Evolutionary conservation across 2,797 vertebrate genomes (phyloP).

Genomic region (Sylvilagus floridanus): DNA sequence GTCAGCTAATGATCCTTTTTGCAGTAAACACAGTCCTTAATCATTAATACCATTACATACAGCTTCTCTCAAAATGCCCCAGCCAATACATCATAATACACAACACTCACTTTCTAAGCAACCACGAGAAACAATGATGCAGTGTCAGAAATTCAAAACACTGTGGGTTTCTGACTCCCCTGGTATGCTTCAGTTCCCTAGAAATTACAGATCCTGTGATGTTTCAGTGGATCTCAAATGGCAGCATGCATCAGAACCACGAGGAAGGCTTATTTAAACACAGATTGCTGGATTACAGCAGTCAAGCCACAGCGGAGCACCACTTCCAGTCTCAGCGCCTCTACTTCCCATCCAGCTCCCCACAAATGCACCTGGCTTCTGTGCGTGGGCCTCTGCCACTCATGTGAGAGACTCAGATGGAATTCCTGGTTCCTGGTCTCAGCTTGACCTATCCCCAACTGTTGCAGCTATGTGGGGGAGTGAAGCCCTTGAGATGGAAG

Average conservation of each 20-base stretch:
- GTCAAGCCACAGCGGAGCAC: too few species aligned
- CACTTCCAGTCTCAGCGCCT: too few species aligned
- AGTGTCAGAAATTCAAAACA: background rate
- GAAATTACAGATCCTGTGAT: background rate
- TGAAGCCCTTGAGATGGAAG: too few species aligned
- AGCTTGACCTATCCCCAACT: too few species aligned
- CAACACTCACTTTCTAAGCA: background rate
- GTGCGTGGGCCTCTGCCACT: too few species aligned
- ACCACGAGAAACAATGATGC: background rate
- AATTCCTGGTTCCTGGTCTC: too few species aligned
- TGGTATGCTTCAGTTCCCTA: background rate
- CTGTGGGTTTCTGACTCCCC: background rate
- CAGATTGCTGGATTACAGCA: background rate
- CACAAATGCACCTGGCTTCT: too few species aligned
- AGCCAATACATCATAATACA: background rate
- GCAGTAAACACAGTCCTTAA: constrained; percentile 7
- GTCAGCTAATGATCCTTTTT: constrained; percentile 54
- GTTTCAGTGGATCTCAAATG: background rate
- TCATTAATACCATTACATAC: background rate
- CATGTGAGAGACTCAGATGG: too few species aligned
- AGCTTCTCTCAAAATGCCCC: background rate
- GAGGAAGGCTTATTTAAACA: background rate
- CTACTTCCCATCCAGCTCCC: too few species aligned
- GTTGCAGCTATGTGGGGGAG: too few species aligned
- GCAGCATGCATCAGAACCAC: background rate